These are phyloP conservation scores for Nomada flava DNA, from an alignment of 2,888 invertebrate genomes.

Conservation along the genomic window DNA sequence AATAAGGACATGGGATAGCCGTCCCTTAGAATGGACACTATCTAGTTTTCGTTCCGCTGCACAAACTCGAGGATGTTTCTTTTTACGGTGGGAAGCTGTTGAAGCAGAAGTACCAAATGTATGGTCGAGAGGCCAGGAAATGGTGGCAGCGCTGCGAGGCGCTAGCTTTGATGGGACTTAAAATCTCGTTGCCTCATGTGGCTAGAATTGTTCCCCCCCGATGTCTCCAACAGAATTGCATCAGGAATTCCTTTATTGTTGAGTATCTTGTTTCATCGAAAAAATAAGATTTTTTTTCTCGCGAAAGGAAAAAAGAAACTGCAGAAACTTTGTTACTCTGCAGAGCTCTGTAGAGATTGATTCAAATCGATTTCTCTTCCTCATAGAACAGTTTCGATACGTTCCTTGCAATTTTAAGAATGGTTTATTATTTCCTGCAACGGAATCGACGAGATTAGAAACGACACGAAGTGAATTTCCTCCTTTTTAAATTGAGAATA, in stretches of 20 bases:
- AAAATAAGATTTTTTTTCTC: background rate
- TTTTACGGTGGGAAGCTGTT: conserved; percentile 21
- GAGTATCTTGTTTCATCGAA: background rate
- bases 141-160: conserved; percentile 20
- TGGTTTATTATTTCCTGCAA: too few species aligned
- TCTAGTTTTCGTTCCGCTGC: conserved; percentile 16
- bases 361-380: too few species aligned
- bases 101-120: conserved; percentile 3
- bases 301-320: too few species aligned
- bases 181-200: conserved; percentile 25
- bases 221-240: background rate
- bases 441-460: too few species aligned
- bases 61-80: conserved; percentile 14
- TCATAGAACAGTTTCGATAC: too few species aligned
- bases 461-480: too few species aligned
- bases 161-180: conserved; percentile 37
- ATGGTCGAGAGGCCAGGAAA: conserved; percentile 5
- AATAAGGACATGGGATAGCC: conserved; percentile 20
- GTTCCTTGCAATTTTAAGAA: too few species aligned
- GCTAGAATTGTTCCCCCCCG: background rate
- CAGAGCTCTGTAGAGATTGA: too few species aligned
- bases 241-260: background rate
- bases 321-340: too few species aligned
- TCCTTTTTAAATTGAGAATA: too few species aligned
- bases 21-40: conserved; percentile 4